Conservation (phyloP, 2,888 invertebrate genomes). For the Blastobasis adustella region DNA sequence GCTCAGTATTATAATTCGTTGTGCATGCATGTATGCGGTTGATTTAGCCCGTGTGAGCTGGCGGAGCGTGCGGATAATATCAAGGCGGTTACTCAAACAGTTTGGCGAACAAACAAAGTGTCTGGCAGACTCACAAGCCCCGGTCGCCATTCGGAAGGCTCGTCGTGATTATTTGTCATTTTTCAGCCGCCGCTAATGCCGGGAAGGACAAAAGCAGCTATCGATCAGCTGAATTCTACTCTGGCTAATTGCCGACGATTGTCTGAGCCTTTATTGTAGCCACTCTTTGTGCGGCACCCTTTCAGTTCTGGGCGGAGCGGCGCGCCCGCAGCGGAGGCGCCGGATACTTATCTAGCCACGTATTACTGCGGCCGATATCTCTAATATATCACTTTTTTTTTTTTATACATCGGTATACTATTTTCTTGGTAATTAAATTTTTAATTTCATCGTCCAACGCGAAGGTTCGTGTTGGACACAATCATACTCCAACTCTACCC, state of each 20-base stretch:
- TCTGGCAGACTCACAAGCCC: not conserved
- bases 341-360: no score
- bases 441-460: no score
- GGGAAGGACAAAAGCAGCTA: conserved; percentile 38
- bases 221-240: conserved; percentile 49
- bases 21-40: no score
- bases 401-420: no score
- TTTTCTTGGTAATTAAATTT: no score
- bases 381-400: no score
- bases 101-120: conserved; percentile 4
- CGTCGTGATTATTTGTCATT: conserved; percentile 27
- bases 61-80: not conserved
- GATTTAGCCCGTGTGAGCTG: no score
- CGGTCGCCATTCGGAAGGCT: conserved; percentile 5
- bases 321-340: no score
- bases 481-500: no score
- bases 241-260: conserved; percentile 53
- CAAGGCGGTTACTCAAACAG: not conserved
- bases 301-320: conserved; percentile 10
- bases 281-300: conserved; percentile 40
- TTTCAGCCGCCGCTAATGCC: conserved; percentile 44
- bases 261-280: conserved; percentile 46
- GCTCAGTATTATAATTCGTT: no score
- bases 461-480: no score
- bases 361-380: no score